Evolutionary conservation across 2,888 invertebrate genomes (phyloP), one percentile per base, ranked within the genome.

Genomic region (Anorthoa munda): DNA sequence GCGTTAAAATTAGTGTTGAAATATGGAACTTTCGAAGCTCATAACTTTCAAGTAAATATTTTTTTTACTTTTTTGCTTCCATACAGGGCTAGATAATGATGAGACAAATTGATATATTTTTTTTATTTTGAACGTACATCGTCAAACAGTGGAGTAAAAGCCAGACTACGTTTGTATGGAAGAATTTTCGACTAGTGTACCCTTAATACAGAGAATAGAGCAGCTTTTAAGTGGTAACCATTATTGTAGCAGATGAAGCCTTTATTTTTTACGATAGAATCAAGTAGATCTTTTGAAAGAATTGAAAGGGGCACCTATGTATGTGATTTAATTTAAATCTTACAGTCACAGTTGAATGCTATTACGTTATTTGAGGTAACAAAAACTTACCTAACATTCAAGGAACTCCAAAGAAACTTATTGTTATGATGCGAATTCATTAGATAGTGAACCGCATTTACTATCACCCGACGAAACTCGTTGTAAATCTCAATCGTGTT

Each of bases 401-500:
- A 76, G 63, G 66, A 78, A 77, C 68, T 69, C 66, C 64, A 78
- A 82, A 78, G 65, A 69, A 68, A 72, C 68, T 71, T 73, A 83
- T 87, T 88, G 87, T 88, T 83, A 76, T 81, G 77, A 77, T 79
- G 75, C 67, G 82, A 85, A 83, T 76, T 72, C 68, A 74, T 78
- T 80, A 81, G 73, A 80, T 71, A 81, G 79, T 68, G 60, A 60
- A 77, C 73, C 71, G 79, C 73, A 39, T 79, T 77, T 77, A 79
- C 88, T 85, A 85, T 88, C 86, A 82, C 80, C 71, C 53, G 60
- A 72, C 79, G 56, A 46, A 83, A 83, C 82, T 68, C 46, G 78
- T 77, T 79, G 79, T 84, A 69, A 83, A 79, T 84, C 75, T 77
- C 70, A 71, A 84, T 83, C 65, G 80, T 79, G 83, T 82, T 81